Evolutionary conservation across 2,888 invertebrate species (phyloP), one percentile per base, ranked within the genome.

Genomic region (Crematogaster levior): DNA sequence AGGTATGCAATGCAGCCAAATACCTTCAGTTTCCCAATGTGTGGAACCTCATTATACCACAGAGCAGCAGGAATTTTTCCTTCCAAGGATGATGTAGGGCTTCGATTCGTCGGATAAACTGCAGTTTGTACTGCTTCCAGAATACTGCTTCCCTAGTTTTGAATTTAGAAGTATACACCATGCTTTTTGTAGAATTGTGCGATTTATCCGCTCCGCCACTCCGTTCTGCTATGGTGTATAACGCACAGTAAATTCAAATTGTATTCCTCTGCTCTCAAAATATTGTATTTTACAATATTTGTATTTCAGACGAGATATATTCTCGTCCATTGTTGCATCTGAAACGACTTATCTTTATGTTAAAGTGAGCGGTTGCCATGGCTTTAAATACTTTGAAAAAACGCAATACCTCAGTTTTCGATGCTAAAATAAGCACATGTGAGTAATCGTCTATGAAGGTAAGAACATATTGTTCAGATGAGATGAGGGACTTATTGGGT

Each of bases 151-250:
- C 93, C 86, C 81, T 21, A 93, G 82, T 48, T 90, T 86, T 10
- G 92, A 91, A 74, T 91, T 88, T 74, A 83, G 81, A 68, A 94
- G 9, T 89, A 93, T 90, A 63, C 92, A 80, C 58, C n/a, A n/a
- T n/a, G n/a, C 93, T 90, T 75, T 92, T 85, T 92, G 93, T 89
- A 94, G 93, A 58, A 94, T 84, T 12, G 88, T 89, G 10, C 90
- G 61, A 24, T 91, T 91, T 84, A 91, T 82, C 24, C 90, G 43
- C 68, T 91, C 91, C 15, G 90, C 90, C 1, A 91, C 88, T 37
- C 91, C 91, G 75, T 91, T 91, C 61, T 90, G 90, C 77, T 92
- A 73, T 1, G 91, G 91, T 7, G 90, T 91, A 75, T 91, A 92
- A 7, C 86, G 73, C 7, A 89, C 87, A 3, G 86, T 88, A 46